These are phyloP conservation scores for Polydrusus tereticollis DNA, from an alignment of 2,888 invertebrate species.

Conservation along the genomic window DNA sequence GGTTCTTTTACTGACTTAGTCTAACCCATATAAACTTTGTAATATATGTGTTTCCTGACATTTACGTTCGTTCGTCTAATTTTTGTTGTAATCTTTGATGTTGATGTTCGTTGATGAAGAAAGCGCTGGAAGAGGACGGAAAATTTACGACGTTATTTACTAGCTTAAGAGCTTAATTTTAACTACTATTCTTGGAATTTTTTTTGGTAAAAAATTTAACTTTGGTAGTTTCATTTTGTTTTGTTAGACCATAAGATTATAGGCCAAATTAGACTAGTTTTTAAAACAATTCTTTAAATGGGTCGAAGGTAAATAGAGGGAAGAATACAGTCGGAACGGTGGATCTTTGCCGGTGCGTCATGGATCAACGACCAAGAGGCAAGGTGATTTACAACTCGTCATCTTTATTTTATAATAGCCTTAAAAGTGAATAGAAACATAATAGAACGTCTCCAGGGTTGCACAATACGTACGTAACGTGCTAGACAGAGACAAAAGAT, in stretches of 20 bases:
- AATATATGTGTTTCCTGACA: slow-evolving; percentile 67
- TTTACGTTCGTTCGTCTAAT: slow-evolving; percentile 60
- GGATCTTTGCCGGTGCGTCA: no score
- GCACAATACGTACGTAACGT: no score
- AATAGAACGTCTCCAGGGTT: no score
- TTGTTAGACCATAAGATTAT: slow-evolving; percentile 17
- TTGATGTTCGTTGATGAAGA: slow-evolving; percentile 49
- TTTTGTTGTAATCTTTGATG: slow-evolving; percentile 54
- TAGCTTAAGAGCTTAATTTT: slow-evolving; percentile 44
- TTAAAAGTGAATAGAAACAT: no score
- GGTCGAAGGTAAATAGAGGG: no score
- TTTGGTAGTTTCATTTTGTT: slow-evolving; percentile 6
- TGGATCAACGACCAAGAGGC: no score
- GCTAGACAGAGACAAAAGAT: no score
- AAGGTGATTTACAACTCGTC: no score
- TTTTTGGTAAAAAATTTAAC: slow-evolving; percentile 28
- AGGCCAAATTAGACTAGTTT: background rate
- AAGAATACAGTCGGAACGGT: no score
- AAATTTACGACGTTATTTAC: slow-evolving; percentile 47
- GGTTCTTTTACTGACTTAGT: slow-evolving; percentile 64
- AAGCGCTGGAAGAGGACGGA: slow-evolving; percentile 25
- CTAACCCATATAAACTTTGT: slow-evolving; percentile 67
- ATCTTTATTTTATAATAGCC: no score
- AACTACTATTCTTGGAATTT: slow-evolving; percentile 38
- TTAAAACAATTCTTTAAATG: background rate